Evolutionary conservation across 2,113 vertebrate genomes (phyloP), one percentile per base, ranked within the genome.

Genomic region (Cephalopterus ornatus): DNA sequence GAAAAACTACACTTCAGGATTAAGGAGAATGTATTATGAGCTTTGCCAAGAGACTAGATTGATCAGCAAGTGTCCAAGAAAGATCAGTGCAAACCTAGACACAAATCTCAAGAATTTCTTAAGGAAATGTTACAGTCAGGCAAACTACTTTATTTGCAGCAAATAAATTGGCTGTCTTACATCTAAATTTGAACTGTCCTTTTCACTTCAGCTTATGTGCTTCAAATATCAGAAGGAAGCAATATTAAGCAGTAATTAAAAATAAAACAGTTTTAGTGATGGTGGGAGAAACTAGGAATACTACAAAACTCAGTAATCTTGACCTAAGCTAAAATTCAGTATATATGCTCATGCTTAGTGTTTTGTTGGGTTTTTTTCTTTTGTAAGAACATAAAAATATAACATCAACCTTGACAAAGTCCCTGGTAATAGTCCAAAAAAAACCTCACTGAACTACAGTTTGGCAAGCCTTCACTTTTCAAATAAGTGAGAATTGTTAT

Each of bases 201-300:
- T 12, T 84, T 74, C 56, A 80, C 11, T 84, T 74, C 56, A 80
- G 47, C 6, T n/a, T 16, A 59, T 70, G 53, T 15, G 28, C n/a
- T 96, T 92, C 82, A 85, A 82, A 85, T 88, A 59, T 63, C 46
- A 67, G 41, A 91, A 94, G 42, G 37, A 97, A 96, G 32, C 22
- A 66, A 11, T 83, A 46, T 91, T 89, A 93, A 28, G 67, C 28
- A 95, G 65, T 58, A 96, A 97, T 95, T 97, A 95, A 95, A 96
- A 92, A 26, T 67, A 90, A 97, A 92, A 93, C 17, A 11, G 59
- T 96, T 65, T 92, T 72, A 95, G 71, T 92, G 83, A 82, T 59
- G 89, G 28, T 89, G 92, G 74, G 50, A 93, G 74, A 97, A 97
- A 89, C 33, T 49, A 89, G 53, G 30, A 93, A 75, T 79, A 85